phyloP scores from a whole-genome alignment of 2,888 invertebrate species.

The Ethmia dodecea region DNA sequence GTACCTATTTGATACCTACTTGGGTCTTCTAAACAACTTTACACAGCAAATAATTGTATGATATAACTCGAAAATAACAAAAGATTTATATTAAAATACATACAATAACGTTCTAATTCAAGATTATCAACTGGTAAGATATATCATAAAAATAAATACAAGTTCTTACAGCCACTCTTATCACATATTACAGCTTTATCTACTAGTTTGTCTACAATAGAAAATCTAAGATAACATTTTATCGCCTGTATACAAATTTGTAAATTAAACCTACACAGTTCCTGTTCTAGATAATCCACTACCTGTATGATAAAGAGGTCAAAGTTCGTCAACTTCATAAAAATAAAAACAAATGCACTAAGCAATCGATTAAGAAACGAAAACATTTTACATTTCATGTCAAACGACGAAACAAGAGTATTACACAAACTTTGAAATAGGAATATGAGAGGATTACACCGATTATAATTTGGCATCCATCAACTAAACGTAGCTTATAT shows the following conservation, averaged over 20 bases:
- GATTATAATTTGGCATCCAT: constrained; percentile 70
- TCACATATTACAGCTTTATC: constrained; percentile 70
- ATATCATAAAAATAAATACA: constrained; percentile 39
- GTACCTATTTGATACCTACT: constrained; percentile 66
- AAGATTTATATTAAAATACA: neutral
- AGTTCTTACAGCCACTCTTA: constrained; percentile 74
- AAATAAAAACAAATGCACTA: constrained; percentile 46
- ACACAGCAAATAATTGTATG: constrained; percentile 39
- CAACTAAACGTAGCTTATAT: constrained; percentile 57
- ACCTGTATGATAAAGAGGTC: constrained; percentile 54
- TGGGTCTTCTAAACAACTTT: constrained; percentile 32
- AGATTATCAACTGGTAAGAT: constrained; percentile 44
- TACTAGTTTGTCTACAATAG: constrained; percentile 69
- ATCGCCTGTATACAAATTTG: constrained; percentile 64
- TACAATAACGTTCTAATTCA: constrained; percentile 17
- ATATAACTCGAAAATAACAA: neutral
- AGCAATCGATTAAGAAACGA: constrained; percentile 41
- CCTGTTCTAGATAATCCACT: constrained; percentile 38
- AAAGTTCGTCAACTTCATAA: constrained; percentile 32
- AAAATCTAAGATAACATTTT: constrained; percentile 70
- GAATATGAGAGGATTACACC: constrained; percentile 29
- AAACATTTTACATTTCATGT: constrained; percentile 50
- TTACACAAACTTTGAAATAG: constrained; percentile 1
- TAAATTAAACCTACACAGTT: constrained; percentile 62
- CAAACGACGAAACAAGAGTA: constrained; percentile 24